Conservation (phyloP, 2,113 vertebrate species). For the Catharus fuscescens region DNA sequence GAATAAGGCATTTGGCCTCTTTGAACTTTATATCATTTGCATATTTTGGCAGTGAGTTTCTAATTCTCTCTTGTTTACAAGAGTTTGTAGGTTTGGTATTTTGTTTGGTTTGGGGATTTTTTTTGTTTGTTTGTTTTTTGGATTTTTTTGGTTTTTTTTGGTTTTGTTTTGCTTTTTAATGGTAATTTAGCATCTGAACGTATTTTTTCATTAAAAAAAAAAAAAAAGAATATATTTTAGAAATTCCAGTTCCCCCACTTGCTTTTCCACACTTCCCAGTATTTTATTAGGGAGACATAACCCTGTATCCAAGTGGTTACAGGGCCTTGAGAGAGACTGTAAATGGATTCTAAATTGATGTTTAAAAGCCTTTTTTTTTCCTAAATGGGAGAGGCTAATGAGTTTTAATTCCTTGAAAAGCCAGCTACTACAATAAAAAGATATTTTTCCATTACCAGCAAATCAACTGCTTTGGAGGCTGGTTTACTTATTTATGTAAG, state of each 20-base stretch:
- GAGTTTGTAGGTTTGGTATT: fast-evolving
- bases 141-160: too few species aligned
- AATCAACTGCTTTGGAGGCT: not conserved
- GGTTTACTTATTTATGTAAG: not conserved
- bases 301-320: slow-evolving; percentile 38
- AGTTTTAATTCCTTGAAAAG: slow-evolving; percentile 75
- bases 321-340: slow-evolving; percentile 50
- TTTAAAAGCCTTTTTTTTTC: slow-evolving; percentile 60
- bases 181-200: too few species aligned
- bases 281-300: slow-evolving; percentile 53
- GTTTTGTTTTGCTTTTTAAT: not conserved
- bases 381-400: slow-evolving; percentile 65
- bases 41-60: slow-evolving; percentile 19
- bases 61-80: slow-evolving; percentile 35
- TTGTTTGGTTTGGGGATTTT: fast-evolving
- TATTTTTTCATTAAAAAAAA: too few species aligned
- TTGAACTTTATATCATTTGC: not conserved
- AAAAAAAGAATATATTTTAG: not conserved
- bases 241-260: not conserved
- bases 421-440: slow-evolving; percentile 67
- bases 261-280: not conserved
- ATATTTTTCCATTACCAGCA: slow-evolving; percentile 61
- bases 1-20: not conserved
- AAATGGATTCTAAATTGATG: slow-evolving; percentile 74
- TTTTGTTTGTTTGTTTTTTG: too few species aligned